phyloP scores from a whole-genome alignment of 2,113 vertebrate species.

The Alaudala cheleensis region DNA sequence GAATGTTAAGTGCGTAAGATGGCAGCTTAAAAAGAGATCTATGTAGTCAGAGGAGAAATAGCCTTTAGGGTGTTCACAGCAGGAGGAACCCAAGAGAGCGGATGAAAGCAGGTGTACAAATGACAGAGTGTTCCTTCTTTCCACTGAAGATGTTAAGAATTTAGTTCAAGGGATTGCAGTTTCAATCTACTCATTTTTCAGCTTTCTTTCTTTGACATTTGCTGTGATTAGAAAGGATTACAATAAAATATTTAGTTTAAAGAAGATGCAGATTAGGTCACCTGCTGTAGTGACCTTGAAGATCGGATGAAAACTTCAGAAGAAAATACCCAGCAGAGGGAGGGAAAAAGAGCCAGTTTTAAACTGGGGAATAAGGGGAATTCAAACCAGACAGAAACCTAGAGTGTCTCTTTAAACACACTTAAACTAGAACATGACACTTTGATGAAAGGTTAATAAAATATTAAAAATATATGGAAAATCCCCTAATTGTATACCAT shows the following conservation, averaged over 20 bases:
- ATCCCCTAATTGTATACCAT: rapidly evolving
- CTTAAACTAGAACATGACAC: neutral
- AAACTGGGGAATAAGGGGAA: rapidly evolving
- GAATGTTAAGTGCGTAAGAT: constrained; percentile 22
- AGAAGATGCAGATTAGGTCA: neutral
- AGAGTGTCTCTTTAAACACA: neutral
- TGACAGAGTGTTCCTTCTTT: constrained; percentile 32
- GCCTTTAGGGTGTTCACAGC: neutral
- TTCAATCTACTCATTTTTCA: neutral
- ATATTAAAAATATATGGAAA: neutral
- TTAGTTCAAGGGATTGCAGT: neutral
- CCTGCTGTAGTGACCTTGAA: neutral
- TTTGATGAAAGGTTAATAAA: neutral
- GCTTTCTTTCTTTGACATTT: neutral
- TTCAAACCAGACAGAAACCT: neutral
- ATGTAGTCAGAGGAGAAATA: neutral
- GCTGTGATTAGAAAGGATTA: neutral
- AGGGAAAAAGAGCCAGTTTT: neutral
- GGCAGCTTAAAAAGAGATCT: constrained; percentile 25
- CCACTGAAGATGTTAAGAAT: neutral
- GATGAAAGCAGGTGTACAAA: constrained; percentile 54
- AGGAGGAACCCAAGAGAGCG: neutral
- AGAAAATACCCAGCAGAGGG: neutral
- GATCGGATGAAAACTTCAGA: neutral
- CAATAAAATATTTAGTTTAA: neutral